phyloP scores from a whole-genome alignment of 2,888 invertebrate genomes.

The Brassicogethes aeneus region DNA sequence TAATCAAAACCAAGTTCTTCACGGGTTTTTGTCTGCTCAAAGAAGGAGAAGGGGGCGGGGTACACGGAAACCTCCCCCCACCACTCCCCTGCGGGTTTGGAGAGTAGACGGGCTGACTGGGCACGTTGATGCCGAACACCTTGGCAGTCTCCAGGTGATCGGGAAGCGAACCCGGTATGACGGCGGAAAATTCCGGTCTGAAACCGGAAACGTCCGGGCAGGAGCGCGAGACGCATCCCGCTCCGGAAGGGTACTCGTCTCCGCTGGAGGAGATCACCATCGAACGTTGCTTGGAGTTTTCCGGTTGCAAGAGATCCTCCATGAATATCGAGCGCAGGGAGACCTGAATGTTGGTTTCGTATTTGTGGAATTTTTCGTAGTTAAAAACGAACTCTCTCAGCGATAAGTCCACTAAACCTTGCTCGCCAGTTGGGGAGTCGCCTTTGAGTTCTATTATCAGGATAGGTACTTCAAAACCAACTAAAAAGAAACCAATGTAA shows the following conservation, averaged over 20 bases:
- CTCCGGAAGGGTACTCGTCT: slow-evolving; percentile 34
- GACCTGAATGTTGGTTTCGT: slow-evolving; percentile 68
- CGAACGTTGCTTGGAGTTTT: slow-evolving; percentile 70
- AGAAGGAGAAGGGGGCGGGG: slow-evolving; percentile 56
- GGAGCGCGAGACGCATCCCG: slow-evolving; percentile 63
- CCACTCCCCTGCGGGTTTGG: slow-evolving; percentile 1
- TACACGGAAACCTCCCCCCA: slow-evolving; percentile 19
- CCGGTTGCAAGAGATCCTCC: slow-evolving; percentile 79
- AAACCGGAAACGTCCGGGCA: slow-evolving; percentile 61
- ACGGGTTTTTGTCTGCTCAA: slow-evolving; percentile 36
- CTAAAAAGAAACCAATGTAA: slow-evolving; percentile 33
- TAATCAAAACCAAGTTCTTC: slow-evolving; percentile 67
- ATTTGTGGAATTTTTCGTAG: slow-evolving; percentile 57
- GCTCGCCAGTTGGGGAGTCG: slow-evolving; percentile 57
- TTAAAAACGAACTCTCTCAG: slow-evolving; percentile 74
- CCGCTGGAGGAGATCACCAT: slow-evolving; percentile 60
- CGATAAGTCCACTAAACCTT: slow-evolving; percentile 75
- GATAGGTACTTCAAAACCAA: slow-evolving; percentile 64
- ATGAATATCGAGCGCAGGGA: slow-evolving; percentile 78
- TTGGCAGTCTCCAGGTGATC: slow-evolving; percentile 48
- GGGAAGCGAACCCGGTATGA: slow-evolving; percentile 47
- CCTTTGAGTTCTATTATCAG: slow-evolving; percentile 70
- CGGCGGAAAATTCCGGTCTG: slow-evolving; percentile 23
- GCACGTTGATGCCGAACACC: slow-evolving; percentile 36
- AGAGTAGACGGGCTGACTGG: neutral